Evolutionary conservation across 2,888 invertebrate genomes (phyloP).

Genomic region (Lypha dubia): DNA sequence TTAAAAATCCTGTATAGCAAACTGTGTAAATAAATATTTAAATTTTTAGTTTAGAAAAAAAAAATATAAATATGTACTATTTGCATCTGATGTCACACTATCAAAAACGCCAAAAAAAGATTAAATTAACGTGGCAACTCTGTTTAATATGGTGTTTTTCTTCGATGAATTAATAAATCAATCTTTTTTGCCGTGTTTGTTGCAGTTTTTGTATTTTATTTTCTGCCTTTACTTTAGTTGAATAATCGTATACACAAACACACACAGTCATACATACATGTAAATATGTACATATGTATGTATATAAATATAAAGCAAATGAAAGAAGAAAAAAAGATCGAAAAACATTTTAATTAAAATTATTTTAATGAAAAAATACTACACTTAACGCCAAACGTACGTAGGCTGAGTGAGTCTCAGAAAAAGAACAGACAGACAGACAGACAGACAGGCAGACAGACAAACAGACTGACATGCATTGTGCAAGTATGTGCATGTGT

Average conservation of each 20-base stretch:
- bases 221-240: slow-evolving; percentile 47
- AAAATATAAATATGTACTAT: background rate
- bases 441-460: slow-evolving; percentile 36
- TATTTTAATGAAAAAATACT: slow-evolving; percentile 73
- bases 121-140: slow-evolving; percentile 44
- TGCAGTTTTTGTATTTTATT: slow-evolving; percentile 57
- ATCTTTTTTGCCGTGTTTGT: slow-evolving; percentile 62
- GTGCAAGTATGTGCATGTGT: slow-evolving; percentile 31
- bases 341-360: slow-evolving; percentile 73
- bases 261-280: background rate
- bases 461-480: slow-evolving; percentile 46
- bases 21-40: no score
- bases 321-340: slow-evolving; percentile 54
- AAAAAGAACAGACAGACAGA: slow-evolving; percentile 25
- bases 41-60: no score
- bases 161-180: slow-evolving; percentile 72
- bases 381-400: slow-evolving; percentile 71
- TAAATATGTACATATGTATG: no score
- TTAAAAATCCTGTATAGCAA: no score
- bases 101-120: background rate
- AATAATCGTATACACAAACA: slow-evolving; percentile 31
- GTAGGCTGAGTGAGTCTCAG: slow-evolving; percentile 60
- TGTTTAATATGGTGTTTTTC: slow-evolving; percentile 44
- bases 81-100: background rate
- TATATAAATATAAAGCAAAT: slow-evolving; percentile 49